These are phyloP conservation scores for Rynchops niger DNA, from an alignment of 2,113 vertebrate species.

Conservation along the genomic window DNA sequence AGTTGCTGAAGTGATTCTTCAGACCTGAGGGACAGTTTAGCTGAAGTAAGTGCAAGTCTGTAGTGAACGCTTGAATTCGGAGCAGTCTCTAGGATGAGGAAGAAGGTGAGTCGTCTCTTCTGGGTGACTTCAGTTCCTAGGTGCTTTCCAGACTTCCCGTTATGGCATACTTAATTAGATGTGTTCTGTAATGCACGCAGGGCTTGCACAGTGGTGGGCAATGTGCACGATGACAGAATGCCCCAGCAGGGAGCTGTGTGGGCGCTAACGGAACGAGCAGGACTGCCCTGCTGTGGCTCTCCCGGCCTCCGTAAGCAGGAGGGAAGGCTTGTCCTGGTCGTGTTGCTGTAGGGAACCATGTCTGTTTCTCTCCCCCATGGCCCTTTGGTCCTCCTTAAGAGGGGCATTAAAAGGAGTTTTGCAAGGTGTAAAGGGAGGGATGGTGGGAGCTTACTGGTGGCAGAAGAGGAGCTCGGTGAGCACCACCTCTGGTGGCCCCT, in stretches of 20 bases:
- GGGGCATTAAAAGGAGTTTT: neutral
- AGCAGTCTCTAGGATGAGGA: neutral
- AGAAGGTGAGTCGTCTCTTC: neutral
- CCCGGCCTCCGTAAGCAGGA: neutral
- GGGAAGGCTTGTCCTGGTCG: neutral
- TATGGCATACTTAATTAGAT: neutral
- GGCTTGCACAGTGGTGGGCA: neutral
- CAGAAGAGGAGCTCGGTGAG: neutral
- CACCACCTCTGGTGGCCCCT: neutral
- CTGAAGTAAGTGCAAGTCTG: neutral
- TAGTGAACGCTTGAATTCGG: neutral
- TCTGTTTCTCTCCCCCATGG: neutral
- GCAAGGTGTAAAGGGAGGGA: neutral
- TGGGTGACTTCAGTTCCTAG: neutral
- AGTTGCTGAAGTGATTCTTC: neutral
- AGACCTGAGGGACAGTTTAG: neutral
- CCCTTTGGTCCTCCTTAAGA: neutral
- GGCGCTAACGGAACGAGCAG: neutral
- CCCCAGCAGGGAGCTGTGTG: rapidly evolving
- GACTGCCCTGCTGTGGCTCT: neutral
- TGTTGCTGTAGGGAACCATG: neutral
- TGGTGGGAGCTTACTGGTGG: neutral
- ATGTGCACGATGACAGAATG: rapidly evolving
- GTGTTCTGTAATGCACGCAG: rapidly evolving
- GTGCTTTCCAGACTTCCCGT: neutral